Percentiles rank a stretch among this genome's conserved stretches.
Evolutionary conservation across 2,113 vertebrate species (phyloP).

Genomic region (Elachura formosa): DNA sequence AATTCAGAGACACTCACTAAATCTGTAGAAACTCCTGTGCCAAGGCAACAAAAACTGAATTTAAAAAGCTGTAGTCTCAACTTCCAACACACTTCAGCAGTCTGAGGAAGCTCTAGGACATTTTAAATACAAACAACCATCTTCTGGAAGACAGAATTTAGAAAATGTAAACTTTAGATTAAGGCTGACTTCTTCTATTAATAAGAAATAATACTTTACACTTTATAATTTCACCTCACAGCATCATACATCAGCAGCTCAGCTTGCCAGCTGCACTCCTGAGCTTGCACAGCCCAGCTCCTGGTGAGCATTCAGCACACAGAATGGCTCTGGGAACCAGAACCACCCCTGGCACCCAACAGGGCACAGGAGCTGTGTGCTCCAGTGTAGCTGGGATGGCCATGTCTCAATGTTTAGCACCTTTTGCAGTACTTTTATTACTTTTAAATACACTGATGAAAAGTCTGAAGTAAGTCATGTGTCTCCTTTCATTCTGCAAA

Average conservation of each 20-base stretch:
- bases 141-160: neutral
- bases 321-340: neutral
- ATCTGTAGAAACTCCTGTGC: neutral
- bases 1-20: neutral
- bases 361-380: neutral
- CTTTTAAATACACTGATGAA: neutral
- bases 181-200: neutral
- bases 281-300: neutral
- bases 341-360: neutral
- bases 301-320: neutral
- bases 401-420: neutral
- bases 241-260: accelerated
- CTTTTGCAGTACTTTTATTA: neutral
- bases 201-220: neutral
- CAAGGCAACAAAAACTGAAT: neutral
- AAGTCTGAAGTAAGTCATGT: neutral
- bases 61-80: neutral
- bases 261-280: neutral
- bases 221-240: neutral
- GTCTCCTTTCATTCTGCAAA: neutral
- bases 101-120: neutral
- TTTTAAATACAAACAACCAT: neutral
- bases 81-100: neutral
- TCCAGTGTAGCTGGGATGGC: neutral
- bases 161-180: neutral